Conservation (phyloP, 1,140 invertebrate genomes). For the Drosophila seguyi region DNA sequence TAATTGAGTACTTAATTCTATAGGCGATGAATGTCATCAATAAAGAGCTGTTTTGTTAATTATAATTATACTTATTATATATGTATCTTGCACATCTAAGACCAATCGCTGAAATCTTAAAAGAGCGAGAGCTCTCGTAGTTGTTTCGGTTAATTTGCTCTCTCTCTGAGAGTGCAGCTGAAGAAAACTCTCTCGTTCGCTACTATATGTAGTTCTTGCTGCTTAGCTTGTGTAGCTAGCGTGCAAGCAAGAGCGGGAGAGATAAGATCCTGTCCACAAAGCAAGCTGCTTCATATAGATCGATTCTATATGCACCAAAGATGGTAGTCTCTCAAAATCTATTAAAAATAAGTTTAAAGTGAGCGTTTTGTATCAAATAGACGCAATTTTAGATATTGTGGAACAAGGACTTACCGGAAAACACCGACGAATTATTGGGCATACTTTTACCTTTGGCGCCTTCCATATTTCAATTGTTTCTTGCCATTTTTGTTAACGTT, state of each 20-base stretch:
- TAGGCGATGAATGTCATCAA: conserved; percentile 33
- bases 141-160: neutral
- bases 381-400: neutral
- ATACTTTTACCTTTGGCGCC: neutral
- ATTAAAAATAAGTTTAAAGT: neutral
- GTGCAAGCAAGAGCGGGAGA: no score
- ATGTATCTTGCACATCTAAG: no score
- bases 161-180: neutral
- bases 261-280: no score
- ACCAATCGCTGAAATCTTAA: neutral
- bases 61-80: neutral
- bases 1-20: conserved; percentile 37
- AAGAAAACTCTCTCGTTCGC: neutral
- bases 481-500: no score
- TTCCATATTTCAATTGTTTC: neutral
- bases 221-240: no score
- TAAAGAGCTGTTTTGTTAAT: conserved; percentile 69
- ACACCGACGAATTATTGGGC: no score
- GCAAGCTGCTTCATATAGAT: no score
- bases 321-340: neutral
- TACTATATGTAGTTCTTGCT: no score
- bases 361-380: neutral
- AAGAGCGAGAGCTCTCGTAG: neutral
- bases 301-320: no score
- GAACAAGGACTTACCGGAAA: neutral